Evolutionary conservation across 2,888 invertebrate species (phyloP), one percentile per base, ranked within the genome.

Genomic region (Willowsia nigromaculata): DNA sequence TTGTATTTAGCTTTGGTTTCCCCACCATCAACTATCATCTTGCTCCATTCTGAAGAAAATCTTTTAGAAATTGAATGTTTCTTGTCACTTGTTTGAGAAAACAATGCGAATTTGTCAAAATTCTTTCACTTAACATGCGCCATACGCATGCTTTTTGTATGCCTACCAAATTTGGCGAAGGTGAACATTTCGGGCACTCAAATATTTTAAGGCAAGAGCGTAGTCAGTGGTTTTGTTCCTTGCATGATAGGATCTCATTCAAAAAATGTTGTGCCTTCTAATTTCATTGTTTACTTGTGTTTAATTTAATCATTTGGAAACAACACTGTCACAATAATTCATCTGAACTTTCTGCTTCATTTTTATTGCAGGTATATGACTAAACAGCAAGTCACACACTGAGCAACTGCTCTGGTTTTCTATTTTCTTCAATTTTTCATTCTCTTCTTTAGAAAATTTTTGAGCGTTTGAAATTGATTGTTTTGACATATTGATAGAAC

Each of bases 251-350:
- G 11, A 71, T 78, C 53, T 53, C 18, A 18, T 50, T 78, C 18
- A 53, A 78, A n/a, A n/a, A n/a, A 18, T 33, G 33, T 78, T 78
- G 50, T 27, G 11, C 78, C 50, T 53, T 15, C 78, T 62, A 78
- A 18, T 43, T 53, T 33, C 18, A 81, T 81, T 68, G 68, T 50
- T 53, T 37, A 68, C 59, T 27, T 15, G 56, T 84, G 71, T 40
- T 83, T 59, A 56, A 76, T 74, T 25, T 56, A 84, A 37, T 43
- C 74, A 59, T 25, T 85, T 40, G 74, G 59, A 71, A 56, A n/a
- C 11, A n/a, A 71, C 22, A 43, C 74, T 15, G 18, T 65, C 13
- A 47, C 25, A 62, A 43, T 71, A 22, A 6, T 59, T 47, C 65
- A 82, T 40, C 15, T 65, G 25, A 30, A 47, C 50, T 65, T 81